Conservation (phyloP, 2,113 vertebrate species). For the Ovis canadensis region DNA sequence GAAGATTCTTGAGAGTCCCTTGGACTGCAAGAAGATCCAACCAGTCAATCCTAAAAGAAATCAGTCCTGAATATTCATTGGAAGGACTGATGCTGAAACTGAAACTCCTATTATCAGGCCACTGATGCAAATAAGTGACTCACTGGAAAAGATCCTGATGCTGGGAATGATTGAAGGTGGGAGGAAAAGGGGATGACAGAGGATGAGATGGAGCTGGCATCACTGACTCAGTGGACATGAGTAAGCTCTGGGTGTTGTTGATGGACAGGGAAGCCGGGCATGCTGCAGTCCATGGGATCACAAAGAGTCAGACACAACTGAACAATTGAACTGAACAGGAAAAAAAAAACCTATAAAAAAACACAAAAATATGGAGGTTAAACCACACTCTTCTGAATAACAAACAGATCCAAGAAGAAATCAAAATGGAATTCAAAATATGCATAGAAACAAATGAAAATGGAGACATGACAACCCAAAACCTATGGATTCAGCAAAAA, state of each 20-base stretch:
- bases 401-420: neutral
- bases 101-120: neutral
- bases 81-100: neutral
- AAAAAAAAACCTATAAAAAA: neutral
- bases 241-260: neutral
- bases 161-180: neutral
- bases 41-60: neutral
- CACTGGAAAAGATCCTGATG: neutral
- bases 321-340: neutral
- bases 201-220: neutral
- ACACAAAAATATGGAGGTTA: neutral
- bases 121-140: neutral
- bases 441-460: neutral
- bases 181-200: neutral
- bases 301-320: neutral
- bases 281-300: neutral
- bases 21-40: neutral
- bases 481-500: neutral
- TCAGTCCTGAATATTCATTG: neutral
- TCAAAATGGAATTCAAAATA: neutral
- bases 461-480: neutral
- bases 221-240: neutral
- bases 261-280: rapidly evolving
- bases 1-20: neutral
- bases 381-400: neutral